Conservation (phyloP, 1,140 invertebrate species). For the Neoseiulus cucumeris region DNA sequence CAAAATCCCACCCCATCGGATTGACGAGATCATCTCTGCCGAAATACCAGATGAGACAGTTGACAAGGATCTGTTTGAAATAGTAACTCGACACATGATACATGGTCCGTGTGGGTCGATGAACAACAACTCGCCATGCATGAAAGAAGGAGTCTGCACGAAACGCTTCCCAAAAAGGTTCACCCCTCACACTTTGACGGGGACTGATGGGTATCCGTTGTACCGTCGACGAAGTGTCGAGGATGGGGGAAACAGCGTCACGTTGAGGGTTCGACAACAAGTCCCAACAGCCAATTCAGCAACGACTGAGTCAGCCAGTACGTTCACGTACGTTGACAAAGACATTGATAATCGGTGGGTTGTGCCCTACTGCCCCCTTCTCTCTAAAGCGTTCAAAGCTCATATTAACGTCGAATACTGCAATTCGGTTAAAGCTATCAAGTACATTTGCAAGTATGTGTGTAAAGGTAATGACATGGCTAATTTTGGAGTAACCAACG, state of each 20-base stretch:
- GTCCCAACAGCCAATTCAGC: too few species aligned
- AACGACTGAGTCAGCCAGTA: too few species aligned
- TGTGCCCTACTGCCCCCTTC: constrained; percentile 22
- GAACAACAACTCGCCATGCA: constrained; percentile 14
- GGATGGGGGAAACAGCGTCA: too few species aligned
- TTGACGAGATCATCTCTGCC: constrained; percentile 15
- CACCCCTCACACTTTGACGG: too few species aligned
- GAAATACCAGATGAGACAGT: constrained; percentile 13
- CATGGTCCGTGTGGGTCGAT: constrained; percentile 13
- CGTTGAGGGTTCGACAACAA: background rate
- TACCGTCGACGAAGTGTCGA: too few species aligned
- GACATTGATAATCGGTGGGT: constrained; percentile 21
- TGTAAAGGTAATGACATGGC: constrained; percentile 19
- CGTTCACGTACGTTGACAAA: too few species aligned
- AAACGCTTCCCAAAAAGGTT: too few species aligned
- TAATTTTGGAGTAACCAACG: constrained; percentile 15
- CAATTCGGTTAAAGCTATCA: constrained; percentile 32
- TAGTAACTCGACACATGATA: constrained; percentile 11
- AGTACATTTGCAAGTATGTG: constrained; percentile 26
- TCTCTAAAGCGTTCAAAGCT: constrained; percentile 17
- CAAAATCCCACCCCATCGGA: constrained; percentile 14
- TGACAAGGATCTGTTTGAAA: constrained; percentile 12
- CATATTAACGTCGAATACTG: constrained; percentile 28
- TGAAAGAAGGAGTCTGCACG: background rate
- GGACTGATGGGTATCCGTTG: too few species aligned